A percentile compares a stretch with the other conserved stretches of the same genome.
phyloP scores from a whole-genome alignment of 2,888 invertebrate species.

The Anoncus sp. region DNA sequence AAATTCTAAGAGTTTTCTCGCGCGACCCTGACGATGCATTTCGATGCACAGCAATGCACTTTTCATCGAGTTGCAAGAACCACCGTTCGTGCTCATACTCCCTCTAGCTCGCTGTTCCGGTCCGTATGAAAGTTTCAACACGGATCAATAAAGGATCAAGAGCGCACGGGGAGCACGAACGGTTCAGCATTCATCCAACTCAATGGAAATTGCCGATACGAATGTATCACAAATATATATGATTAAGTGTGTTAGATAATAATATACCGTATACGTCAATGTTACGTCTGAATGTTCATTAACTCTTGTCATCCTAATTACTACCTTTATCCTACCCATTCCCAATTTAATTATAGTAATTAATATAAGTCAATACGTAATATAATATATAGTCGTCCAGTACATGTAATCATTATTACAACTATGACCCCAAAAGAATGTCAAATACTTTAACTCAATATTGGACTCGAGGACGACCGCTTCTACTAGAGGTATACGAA shows the following conservation, averaged over 20 bases:
- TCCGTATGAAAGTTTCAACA: background rate
- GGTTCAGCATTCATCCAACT: conserved; percentile 73
- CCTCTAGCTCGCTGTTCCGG: background rate
- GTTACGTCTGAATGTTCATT: conserved; percentile 24
- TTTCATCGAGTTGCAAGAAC: conserved; percentile 82
- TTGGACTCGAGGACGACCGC: conserved; percentile 83
- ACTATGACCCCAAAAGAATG: conserved; percentile 64
- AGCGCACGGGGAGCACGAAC: conserved; percentile 34
- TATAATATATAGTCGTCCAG: conserved; percentile 64
- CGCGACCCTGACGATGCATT: conserved; percentile 62
- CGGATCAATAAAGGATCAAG: conserved; percentile 24
- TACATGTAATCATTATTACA: conserved; percentile 60
- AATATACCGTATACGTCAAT: conserved; percentile 30
- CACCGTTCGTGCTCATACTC: conserved; percentile 50
- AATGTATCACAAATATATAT: conserved; percentile 42
- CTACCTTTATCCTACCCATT: background rate
- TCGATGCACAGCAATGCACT: conserved; percentile 74
- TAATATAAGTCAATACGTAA: conserved; percentile 41
- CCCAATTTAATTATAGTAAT: conserved; percentile 37
- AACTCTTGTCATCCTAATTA: background rate
- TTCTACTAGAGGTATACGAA: conserved; percentile 2
- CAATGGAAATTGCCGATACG: conserved; percentile 80
- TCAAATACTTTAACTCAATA: conserved; percentile 77
- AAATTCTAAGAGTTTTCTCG: conserved; percentile 61
- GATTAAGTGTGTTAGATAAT: conserved; percentile 55